Percentiles rank a stretch among this genome's conserved stretches.
These are phyloP conservation scores for Calycopis cecrops DNA, from an alignment of 1,140 invertebrate genomes.

Conservation along the genomic window DNA sequence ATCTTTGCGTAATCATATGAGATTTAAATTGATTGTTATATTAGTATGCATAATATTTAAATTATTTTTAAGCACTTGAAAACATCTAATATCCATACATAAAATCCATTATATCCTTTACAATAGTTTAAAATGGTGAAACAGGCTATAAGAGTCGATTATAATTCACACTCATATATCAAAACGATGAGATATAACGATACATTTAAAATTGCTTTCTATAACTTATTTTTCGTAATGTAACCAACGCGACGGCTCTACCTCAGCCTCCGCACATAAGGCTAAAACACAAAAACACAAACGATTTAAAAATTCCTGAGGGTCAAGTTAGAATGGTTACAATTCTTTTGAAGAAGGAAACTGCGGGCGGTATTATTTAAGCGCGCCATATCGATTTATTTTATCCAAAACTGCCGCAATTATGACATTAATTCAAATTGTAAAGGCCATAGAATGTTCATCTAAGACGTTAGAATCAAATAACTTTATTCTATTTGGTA, in stretches of 20 bases:
- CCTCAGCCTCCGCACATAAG: conserved; percentile 20
- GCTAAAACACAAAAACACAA: conserved; percentile 24
- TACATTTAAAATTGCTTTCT: conserved; percentile 46
- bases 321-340: conserved; percentile 41
- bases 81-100: too few relatives aligned
- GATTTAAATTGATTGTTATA: too few relatives aligned
- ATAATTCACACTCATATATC: conserved; percentile 41
- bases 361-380: conserved; percentile 70
- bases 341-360: conserved; percentile 42
- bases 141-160: conserved; percentile 27
- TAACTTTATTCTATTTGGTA: conserved; percentile 54
- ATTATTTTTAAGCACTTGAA: too few relatives aligned
- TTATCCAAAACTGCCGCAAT: conserved; percentile 69
- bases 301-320: conserved; percentile 24
- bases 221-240: conserved; percentile 43
- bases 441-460: conserved; percentile 65
- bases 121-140: too few relatives aligned
- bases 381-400: conserved; percentile 69
- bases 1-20: too few relatives aligned
- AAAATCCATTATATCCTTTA: too few relatives aligned
- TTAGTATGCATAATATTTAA: too few relatives aligned
- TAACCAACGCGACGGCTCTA: conserved; percentile 33
- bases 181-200: conserved; percentile 41
- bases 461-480: conserved; percentile 64
- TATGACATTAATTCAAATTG: conserved; percentile 71